phyloP scores from a whole-genome alignment of 1,140 invertebrate species.

The Megalonaias nervosa region DNA sequence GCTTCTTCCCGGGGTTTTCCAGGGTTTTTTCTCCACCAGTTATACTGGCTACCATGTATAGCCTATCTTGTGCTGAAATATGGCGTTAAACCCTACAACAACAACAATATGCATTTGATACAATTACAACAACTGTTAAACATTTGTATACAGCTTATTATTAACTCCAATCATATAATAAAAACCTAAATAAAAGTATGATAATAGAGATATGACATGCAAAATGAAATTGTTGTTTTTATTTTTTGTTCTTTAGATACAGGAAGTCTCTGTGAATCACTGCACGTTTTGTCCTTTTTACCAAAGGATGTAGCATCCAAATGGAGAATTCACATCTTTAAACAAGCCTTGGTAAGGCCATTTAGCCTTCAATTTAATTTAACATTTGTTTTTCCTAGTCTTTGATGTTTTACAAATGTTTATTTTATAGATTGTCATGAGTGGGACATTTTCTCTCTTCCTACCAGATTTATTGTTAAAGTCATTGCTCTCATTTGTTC shows the following conservation, averaged over 20 bases:
- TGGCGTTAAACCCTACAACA: no score
- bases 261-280: constrained; percentile 30
- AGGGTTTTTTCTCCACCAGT: no score
- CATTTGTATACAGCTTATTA: no score
- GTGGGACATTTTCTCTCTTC: not conserved
- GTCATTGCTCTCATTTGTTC: not conserved
- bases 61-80: no score
- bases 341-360: constrained; percentile 53
- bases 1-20: no score
- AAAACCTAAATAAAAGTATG: not conserved
- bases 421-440: not conserved
- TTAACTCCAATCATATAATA: no score
- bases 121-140: no score
- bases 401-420: not conserved
- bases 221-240: not conserved
- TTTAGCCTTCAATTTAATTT: not conserved
- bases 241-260: constrained; percentile 18
- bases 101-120: no score
- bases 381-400: not conserved
- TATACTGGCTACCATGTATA: no score
- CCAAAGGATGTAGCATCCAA: constrained; percentile 54
- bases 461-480: not conserved
- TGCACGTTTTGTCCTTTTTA: constrained; percentile 44
- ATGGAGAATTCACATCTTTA: constrained; percentile 59
- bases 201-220: not conserved